phyloP scores from a whole-genome alignment of 2,113 vertebrate species.

The Austrofundulus limnaeus region DNA sequence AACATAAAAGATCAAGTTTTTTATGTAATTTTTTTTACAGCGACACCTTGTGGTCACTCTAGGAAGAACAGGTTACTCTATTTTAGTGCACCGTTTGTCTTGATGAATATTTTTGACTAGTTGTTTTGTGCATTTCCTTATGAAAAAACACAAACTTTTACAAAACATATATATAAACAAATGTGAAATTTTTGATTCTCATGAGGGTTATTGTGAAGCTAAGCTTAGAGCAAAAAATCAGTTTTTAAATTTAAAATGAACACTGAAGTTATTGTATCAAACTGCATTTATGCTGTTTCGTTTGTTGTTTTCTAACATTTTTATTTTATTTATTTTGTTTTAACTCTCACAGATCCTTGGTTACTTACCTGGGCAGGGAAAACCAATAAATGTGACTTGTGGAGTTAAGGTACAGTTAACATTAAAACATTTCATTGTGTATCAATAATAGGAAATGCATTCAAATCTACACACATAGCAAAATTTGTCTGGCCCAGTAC shows the following conservation, averaged over 20 bases:
- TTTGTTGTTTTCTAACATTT: too few relatives aligned
- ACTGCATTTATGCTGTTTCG: background rate
- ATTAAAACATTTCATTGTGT: background rate
- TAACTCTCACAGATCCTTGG: constrained; percentile 85
- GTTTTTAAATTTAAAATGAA: too few relatives aligned
- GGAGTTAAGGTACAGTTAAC: constrained; percentile 82
- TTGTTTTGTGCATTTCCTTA: background rate
- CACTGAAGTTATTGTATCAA: background rate
- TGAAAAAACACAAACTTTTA: background rate
- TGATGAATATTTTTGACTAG: background rate
- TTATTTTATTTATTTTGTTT: constrained; percentile 22
- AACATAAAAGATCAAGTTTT: constrained; percentile 3
- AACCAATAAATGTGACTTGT: constrained; percentile 88
- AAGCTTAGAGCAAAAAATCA: background rate
- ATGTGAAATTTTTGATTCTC: too few relatives aligned
- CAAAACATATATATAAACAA: background rate
- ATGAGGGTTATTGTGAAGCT: background rate
- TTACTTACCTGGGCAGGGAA: constrained; percentile 88
- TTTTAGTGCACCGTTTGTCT: background rate
- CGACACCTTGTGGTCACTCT: constrained; percentile 59
- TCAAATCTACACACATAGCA: too few relatives aligned
- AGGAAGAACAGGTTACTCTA: background rate
- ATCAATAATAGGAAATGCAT: background rate
- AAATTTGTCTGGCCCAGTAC: too few relatives aligned
- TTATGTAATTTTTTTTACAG: background rate